These are phyloP conservation scores for Tinamus guttatus DNA, from an alignment of 2,113 vertebrate genomes.

Conservation along the genomic window DNA sequence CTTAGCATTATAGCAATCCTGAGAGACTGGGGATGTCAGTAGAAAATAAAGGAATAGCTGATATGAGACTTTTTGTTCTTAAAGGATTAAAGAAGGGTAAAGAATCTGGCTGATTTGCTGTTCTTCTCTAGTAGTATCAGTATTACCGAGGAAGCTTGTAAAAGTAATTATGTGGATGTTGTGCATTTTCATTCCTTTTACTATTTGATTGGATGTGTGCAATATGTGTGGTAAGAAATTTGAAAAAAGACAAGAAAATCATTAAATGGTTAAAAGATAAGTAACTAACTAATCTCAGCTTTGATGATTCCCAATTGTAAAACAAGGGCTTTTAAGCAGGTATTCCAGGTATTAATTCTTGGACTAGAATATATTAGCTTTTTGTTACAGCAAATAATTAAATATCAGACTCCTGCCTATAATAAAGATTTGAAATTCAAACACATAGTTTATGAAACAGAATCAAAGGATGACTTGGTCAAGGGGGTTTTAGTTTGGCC, in stretches of 20 bases:
- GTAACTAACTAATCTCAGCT: background rate
- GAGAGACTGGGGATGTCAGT: background rate
- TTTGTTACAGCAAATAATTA: background rate
- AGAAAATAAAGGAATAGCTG: background rate
- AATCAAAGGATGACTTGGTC: background rate
- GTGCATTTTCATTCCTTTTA: background rate
- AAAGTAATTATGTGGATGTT: background rate
- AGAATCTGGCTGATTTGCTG: background rate
- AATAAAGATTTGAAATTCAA: background rate
- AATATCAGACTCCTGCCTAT: background rate
- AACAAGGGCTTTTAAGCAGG: rapidly evolving
- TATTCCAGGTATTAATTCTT: background rate
- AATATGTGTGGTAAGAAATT: background rate
- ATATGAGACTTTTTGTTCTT: background rate
- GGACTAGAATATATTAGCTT: background rate
- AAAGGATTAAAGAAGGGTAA: background rate
- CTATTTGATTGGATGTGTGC: background rate
- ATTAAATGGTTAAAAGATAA: background rate
- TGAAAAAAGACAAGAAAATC: background rate
- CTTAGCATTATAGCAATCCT: background rate
- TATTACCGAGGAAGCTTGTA: background rate
- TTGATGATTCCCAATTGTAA: background rate
- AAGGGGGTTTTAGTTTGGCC: background rate
- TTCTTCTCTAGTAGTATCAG: background rate
- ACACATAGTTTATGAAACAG: background rate